Base-by-base conservation (phyloP, 2,888 invertebrate species). In the Trimorus sp. region DNA sequence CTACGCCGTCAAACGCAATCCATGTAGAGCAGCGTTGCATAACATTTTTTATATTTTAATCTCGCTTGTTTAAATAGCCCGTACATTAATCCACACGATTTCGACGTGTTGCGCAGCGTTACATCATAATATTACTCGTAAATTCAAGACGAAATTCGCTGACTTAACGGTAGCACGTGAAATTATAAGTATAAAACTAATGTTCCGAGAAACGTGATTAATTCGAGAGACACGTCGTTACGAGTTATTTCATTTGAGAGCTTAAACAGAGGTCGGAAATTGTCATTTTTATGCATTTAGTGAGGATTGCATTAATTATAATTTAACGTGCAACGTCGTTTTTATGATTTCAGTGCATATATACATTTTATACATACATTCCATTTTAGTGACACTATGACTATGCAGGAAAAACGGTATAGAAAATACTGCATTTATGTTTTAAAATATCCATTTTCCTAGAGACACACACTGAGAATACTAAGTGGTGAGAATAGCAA, bases 41-140 rank as follows among this genome's bases (percentile, higher is more conserved):
- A 70, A 36, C 38, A 59, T 59, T 59, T 66, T 59, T 59, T 59
- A 70, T 59, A 70, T 70, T 70, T 70, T 59, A 69, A 69, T 59
- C 69, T 38, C 8, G 49, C 58, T 54, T 38, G 69, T 51, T 59
- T 58, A 70, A 69, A 59, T 70, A 51, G 59, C 38, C 49, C 12
- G 69, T 70, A 70, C 59, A 59, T 59, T 70, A 59, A 70, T 48
- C 69, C 59, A 12, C 49, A 70, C 40, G 26, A 51, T 70, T 70
- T 70, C 69, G 59, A 70, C 69, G 59, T 51, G 37, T 38, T 70
- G 15, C 69, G 49, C 59, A 14, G 69, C 42, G 59, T 70, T 59
- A 59, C 51, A 59, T 59, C 69, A 58, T 58, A 58, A 69, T 48
- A 58, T 68, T 26, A 68, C 45, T 40, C 66, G 26, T 69, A 69